phyloP scores from a whole-genome alignment of 2,888 invertebrate genomes.

The Diaphora mendica region DNA sequence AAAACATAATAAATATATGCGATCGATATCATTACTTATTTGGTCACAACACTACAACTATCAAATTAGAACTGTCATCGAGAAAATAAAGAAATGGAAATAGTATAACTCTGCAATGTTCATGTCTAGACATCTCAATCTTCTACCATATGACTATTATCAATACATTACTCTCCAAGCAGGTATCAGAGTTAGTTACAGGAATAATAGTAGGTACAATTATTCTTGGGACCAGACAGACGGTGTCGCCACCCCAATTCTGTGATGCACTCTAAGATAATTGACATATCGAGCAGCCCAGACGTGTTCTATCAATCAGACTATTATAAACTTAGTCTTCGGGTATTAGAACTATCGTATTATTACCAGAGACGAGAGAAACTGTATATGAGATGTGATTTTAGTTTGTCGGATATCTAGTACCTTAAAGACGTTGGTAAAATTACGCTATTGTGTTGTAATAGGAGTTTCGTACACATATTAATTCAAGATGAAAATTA shows the following conservation, averaged over 20 bases:
- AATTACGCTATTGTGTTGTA: too few relatives aligned
- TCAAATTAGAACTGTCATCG: too few relatives aligned
- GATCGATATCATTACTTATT: too few relatives aligned
- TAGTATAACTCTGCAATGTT: too few relatives aligned
- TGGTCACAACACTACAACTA: too few relatives aligned
- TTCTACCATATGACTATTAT: not conserved
- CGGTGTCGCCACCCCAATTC: constrained; percentile 8
- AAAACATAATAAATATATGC: too few relatives aligned
- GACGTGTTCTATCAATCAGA: constrained; percentile 21
- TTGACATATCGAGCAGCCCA: constrained; percentile 20
- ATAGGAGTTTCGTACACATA: too few relatives aligned
- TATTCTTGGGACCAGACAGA: not conserved
- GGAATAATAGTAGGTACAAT: not conserved
- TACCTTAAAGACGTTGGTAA: not conserved
- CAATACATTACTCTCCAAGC: not conserved
- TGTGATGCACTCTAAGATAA: constrained; percentile 21
- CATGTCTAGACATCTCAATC: not conserved
- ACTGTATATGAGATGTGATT: not conserved
- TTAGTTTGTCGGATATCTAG: not conserved
- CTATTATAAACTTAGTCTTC: constrained; percentile 17
- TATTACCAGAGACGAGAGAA: not conserved
- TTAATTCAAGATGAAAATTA: too few relatives aligned
- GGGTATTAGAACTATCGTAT: constrained; percentile 1
- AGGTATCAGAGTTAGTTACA: not conserved
- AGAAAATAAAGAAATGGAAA: too few relatives aligned